A percentile compares a stretch with the other conserved stretches of the same genome.
Conservation (phyloP, 2,113 vertebrate species). For the Bos javanicus region DNA sequence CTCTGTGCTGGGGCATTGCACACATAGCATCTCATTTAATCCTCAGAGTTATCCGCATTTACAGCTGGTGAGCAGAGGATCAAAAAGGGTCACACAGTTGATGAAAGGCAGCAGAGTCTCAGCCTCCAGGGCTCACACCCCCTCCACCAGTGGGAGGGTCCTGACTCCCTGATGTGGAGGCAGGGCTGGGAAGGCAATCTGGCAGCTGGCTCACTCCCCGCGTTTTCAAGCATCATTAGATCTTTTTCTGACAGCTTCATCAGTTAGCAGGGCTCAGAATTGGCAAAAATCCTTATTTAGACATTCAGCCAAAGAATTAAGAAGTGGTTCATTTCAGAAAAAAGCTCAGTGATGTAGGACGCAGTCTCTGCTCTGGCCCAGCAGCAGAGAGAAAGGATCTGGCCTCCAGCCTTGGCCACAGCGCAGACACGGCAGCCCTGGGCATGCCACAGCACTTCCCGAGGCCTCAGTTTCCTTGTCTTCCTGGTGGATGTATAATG, state of each 20-base stretch:
- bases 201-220: slow-evolving; percentile 59
- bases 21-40: background rate
- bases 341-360: slow-evolving; percentile 40
- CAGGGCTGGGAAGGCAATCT: slow-evolving; percentile 50
- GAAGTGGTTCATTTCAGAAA: slow-evolving; percentile 56
- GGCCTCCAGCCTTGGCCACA: background rate
- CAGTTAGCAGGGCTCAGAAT: slow-evolving; percentile 69
- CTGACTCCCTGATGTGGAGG: slow-evolving; percentile 15
- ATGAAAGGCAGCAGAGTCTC: background rate
- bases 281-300: slow-evolving; percentile 77
- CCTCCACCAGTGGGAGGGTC: background rate
- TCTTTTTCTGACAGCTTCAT: slow-evolving; percentile 73
- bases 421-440: fast-evolving
- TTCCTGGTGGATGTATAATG: background rate
- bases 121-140: background rate
- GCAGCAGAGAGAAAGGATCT: background rate
- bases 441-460: background rate
- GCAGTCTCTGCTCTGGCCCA: background rate
- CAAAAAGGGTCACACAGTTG: background rate
- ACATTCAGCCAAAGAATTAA: slow-evolving; percentile 66
- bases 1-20: background rate
- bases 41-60: background rate
- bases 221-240: slow-evolving; percentile 68
- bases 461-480: background rate
- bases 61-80: background rate